Percentiles rank a stretch among this genome's conserved stretches.
phyloP scores from a whole-genome alignment of 2,797 vertebrate genomes.

The Acipenser transmontanus region DNA sequence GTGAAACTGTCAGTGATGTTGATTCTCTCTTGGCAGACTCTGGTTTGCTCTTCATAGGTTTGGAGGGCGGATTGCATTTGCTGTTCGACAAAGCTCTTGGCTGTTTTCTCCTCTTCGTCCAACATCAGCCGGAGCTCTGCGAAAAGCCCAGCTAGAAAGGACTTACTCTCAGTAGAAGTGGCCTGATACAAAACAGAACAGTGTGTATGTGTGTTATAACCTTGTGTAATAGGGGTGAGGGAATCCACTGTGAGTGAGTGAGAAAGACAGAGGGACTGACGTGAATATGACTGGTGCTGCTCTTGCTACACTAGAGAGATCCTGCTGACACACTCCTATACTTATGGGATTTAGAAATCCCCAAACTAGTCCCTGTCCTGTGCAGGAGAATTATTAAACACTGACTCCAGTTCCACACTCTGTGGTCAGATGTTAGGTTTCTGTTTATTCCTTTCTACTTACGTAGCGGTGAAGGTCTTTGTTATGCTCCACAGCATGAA shows the following conservation, averaged over 20 bases:
- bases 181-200: constrained; percentile 28
- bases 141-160: constrained; percentile 43
- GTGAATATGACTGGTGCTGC: neutral
- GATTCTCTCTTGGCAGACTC: constrained; percentile 34
- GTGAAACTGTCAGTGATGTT: constrained; percentile 33
- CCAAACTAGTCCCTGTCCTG: too few species aligned
- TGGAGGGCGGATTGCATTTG: constrained; percentile 40
- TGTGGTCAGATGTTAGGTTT: too few species aligned
- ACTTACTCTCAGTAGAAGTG: constrained; percentile 36
- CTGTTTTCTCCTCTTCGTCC: constrained; percentile 46
- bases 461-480: too few species aligned
- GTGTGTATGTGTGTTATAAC: neutral
- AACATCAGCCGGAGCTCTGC: constrained; percentile 48
- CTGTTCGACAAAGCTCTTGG: constrained; percentile 48
- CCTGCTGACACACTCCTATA: neutral
- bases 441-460: too few species aligned
- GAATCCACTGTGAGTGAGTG: too few species aligned
- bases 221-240: too few species aligned
- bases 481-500: too few species aligned
- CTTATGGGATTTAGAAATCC: neutral
- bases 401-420: too few species aligned
- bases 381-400: too few species aligned
- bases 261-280: neutral
- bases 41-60: constrained; percentile 33
- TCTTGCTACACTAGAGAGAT: neutral